Conservation (phyloP, 1,140 invertebrate genomes). For the Hylyphantes graminicola region DNA sequence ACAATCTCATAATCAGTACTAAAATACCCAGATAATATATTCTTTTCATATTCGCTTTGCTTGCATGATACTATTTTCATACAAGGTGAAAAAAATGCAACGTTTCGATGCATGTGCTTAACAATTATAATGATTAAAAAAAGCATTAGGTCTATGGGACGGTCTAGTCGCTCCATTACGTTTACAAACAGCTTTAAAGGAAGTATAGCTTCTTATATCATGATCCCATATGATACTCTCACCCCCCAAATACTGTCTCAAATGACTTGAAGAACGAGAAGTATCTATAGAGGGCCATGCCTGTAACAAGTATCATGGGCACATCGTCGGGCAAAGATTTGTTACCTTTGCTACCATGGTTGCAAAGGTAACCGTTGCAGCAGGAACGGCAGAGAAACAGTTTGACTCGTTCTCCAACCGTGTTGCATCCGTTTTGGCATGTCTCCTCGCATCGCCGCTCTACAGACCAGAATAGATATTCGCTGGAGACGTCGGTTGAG, state of each 20-base stretch:
- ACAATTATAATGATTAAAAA: too few species aligned
- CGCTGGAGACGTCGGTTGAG: constrained; percentile 34
- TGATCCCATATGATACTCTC: not conserved
- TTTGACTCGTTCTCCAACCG: constrained; percentile 80
- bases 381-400: constrained; percentile 85
- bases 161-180: too few species aligned
- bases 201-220: too few species aligned
- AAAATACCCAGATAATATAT: too few species aligned
- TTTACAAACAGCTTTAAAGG: too few species aligned
- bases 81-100: too few species aligned
- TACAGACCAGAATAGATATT: constrained; percentile 76
- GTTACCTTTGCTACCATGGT: constrained; percentile 73
- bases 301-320: constrained; percentile 26
- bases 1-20: too few species aligned
- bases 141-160: too few species aligned
- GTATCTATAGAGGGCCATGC: constrained; percentile 48
- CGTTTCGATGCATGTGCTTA: too few species aligned
- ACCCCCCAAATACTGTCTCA: constrained; percentile 35
- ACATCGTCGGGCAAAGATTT: constrained; percentile 40
- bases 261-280: constrained; percentile 49
- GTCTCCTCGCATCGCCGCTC: constrained; percentile 83
- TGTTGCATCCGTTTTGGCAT: constrained; percentile 86
- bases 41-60: too few species aligned
- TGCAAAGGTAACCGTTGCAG: constrained; percentile 80
- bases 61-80: too few species aligned